Evolutionary conservation across 1,140 invertebrate genomes (phyloP), one percentile per base, ranked within the genome.

Genomic region (Fopius arisanus): DNA sequence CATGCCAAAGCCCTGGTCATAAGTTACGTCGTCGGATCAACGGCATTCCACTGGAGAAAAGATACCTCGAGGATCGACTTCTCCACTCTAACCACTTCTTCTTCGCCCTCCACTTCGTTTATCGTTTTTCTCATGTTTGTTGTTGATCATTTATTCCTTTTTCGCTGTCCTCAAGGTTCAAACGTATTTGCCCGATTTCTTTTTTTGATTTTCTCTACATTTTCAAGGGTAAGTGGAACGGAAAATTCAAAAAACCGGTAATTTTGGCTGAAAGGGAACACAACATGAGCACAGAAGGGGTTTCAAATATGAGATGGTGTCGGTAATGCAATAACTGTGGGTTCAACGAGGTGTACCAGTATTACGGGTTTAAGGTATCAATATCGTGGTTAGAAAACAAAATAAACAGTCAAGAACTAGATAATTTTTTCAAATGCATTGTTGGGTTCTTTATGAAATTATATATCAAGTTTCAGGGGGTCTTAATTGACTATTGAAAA

Each of bases 1-100:
- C 48, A 70, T 70, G 68, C 48, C 33, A 19, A 62, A 62, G 68
- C 29, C 62, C 29, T 29, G 51, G 29, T 31, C 68, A 70, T 70
- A 70, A 70, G 68, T 70, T 70, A 70, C 68, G 68, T 70, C 48
- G 68, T 70, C 68, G 29, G 68, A 70, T 70, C 26, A 70, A 51
- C 68, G 12, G 68, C 68, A 70, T 70, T 70, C 68, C 68, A 59
- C 7, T 19, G 54, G 54, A 26, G 54, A 59, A 23, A 59, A 59
- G 68, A 62, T 48, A 70, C 51, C 54, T 7, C 51, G 31, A 62
- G 68, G 68, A 70, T 59, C 68, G 68, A 70, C 63, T 48, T 72
- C 43, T 66, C 59, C 63, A 66, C 62, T 72, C 66, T 28, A 70
- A 62, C 31, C 29, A 51, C 51, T 70, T 70, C 48, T 59, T 70